A percentile compares a stretch with the other conserved stretches of the same genome.
phyloP scores from a whole-genome alignment of 2,113 vertebrate genomes.

The Ploceus nigricollis region DNA sequence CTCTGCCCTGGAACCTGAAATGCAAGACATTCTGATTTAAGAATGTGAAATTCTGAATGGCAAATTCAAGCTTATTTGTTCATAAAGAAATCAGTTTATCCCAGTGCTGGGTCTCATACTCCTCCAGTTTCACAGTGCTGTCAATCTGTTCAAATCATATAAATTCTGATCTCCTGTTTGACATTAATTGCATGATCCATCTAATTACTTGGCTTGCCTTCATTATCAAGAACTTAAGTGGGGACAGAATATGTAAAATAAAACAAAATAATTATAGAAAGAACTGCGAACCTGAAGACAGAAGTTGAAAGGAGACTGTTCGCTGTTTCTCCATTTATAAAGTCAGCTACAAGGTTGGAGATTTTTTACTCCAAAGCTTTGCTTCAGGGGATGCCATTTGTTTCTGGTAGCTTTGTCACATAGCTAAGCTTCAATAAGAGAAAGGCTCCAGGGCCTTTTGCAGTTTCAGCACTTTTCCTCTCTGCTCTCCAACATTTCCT shows the following conservation, averaged over 20 bases:
- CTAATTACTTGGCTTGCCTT: neutral
- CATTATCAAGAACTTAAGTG: neutral
- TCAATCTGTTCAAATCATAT: neutral
- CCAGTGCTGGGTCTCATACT: neutral
- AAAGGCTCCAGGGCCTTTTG: slow-evolving; percentile 5
- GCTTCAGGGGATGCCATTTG: slow-evolving; percentile 5
- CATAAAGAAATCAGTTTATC: neutral
- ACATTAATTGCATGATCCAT: neutral
- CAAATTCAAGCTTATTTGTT: neutral
- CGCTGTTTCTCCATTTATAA: neutral
- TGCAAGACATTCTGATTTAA: neutral
- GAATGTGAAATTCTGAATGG: neutral
- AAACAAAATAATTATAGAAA: neutral
- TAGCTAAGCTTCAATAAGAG: neutral
- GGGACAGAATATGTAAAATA: neutral
- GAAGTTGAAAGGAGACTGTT: neutral
- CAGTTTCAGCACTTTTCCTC: slow-evolving; percentile 19
- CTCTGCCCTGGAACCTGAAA: neutral
- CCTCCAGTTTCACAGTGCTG: neutral
- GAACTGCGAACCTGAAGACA: neutral
- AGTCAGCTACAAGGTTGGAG: neutral
- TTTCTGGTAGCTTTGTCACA: slow-evolving; percentile 11
- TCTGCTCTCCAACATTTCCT: slow-evolving; percentile 54
- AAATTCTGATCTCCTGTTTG: neutral
- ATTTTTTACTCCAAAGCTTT: neutral